Evolutionary conservation across 2,888 invertebrate species (phyloP).

Genomic region (Oligia fasciuncula): DNA sequence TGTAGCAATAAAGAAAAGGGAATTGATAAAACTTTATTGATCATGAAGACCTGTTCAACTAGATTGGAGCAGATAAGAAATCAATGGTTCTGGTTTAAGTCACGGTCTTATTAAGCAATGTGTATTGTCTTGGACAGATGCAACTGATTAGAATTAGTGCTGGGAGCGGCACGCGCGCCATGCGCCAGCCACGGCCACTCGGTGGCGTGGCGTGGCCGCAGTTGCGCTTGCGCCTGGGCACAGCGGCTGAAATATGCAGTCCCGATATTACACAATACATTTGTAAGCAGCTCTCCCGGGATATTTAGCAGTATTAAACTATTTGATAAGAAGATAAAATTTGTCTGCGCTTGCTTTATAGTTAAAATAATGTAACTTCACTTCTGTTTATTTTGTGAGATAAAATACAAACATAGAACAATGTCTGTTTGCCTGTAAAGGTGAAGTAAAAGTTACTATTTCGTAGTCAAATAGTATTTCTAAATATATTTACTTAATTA

Average conservation of each 20-base stretch:
- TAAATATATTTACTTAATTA: constrained; percentile 7
- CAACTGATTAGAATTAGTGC: constrained; percentile 75
- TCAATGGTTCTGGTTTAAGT: constrained; percentile 66
- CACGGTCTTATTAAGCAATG: constrained; percentile 74
- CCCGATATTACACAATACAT: constrained; percentile 79
- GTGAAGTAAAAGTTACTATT: constrained; percentile 67
- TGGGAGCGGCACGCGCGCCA: constrained; percentile 69
- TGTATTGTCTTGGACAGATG: constrained; percentile 76
- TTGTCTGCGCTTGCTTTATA: constrained; percentile 40
- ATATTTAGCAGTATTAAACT: constrained; percentile 72
- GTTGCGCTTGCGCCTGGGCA: constrained; percentile 73
- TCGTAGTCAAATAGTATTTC: constrained; percentile 23
- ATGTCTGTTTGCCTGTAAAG: constrained; percentile 46
- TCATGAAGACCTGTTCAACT: constrained; percentile 61
- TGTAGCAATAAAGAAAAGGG: constrained; percentile 51
- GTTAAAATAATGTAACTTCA: constrained; percentile 51
- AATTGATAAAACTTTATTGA: constrained; percentile 42
- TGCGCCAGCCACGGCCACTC: constrained; percentile 45
- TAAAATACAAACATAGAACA: constrained; percentile 49
- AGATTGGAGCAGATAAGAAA: constrained; percentile 69
- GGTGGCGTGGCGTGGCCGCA: constrained; percentile 53
- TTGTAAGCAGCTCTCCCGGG: constrained; percentile 71
- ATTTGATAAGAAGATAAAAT: constrained; percentile 75
- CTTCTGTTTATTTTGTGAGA: constrained; percentile 57
- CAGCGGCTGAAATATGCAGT: constrained; percentile 76